Percentiles rank a stretch among this genome's conserved stretches.
Evolutionary conservation across 2,888 invertebrate genomes (phyloP).

Genomic region (Hedya salicella): DNA sequence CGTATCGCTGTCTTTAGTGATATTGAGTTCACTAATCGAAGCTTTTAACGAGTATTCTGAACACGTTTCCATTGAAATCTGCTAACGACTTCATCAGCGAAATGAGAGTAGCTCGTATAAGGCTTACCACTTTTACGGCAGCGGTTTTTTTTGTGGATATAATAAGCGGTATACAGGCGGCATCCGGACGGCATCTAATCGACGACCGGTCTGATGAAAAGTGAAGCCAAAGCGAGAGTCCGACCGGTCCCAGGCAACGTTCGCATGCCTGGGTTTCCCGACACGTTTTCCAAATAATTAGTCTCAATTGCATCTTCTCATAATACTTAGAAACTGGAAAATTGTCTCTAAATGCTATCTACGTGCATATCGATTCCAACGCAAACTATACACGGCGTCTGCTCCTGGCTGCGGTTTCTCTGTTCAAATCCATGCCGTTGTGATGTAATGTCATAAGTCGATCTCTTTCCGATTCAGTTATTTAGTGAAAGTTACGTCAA

Average conservation of each 20-base stretch:
- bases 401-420: slow-evolving; percentile 29
- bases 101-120: slow-evolving; percentile 20
- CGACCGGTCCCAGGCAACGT: slow-evolving; percentile 44
- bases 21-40: slow-evolving; percentile 7
- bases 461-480: slow-evolving; percentile 18
- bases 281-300: slow-evolving; percentile 48
- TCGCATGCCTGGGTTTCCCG: slow-evolving; percentile 43
- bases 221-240: slow-evolving; percentile 48
- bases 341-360: slow-evolving; percentile 15
- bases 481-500: slow-evolving; percentile 22
- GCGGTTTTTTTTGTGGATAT: slow-evolving; percentile 18
- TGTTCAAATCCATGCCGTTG: background rate
- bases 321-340: slow-evolving; percentile 23
- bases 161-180: slow-evolving; percentile 30
- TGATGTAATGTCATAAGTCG: slow-evolving; percentile 23
- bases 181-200: slow-evolving; percentile 29
- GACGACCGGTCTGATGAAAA: slow-evolving; percentile 47
- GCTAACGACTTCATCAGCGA: slow-evolving; percentile 30
- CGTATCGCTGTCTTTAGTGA: background rate
- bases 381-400: slow-evolving; percentile 13
- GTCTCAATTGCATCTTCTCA: slow-evolving; percentile 42
- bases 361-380: slow-evolving; percentile 24
- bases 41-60: slow-evolving; percentile 4
- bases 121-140: background rate
- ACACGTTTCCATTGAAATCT: slow-evolving; percentile 13